phyloP scores from a whole-genome alignment of 2,113 vertebrate species.

The Malurus alboscapulatus region DNA sequence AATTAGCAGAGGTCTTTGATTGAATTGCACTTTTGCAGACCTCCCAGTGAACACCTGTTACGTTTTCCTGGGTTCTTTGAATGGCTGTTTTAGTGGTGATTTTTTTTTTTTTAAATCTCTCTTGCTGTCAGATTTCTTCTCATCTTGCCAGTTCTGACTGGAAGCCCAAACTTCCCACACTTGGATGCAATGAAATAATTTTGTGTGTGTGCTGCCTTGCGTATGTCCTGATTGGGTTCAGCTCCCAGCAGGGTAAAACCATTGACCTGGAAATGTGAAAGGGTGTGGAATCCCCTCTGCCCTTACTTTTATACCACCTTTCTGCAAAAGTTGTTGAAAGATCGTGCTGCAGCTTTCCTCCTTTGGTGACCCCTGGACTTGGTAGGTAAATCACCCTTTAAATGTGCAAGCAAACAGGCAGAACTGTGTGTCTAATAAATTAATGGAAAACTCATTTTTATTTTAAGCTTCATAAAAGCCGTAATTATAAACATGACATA shows the following conservation, averaged over 20 bases:
- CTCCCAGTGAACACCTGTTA: neutral
- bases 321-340: neutral
- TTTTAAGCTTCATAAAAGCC: conserved; percentile 28
- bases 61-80: neutral
- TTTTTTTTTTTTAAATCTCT: neutral
- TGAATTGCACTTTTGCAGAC: neutral
- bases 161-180: neutral
- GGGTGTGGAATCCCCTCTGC: neutral
- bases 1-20: neutral
- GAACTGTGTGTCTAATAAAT: neutral
- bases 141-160: neutral
- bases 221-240: rapidly evolving
- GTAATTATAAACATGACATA: neutral
- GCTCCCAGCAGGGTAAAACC: neutral
- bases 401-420: neutral
- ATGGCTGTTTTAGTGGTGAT: neutral
- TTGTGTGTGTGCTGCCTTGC: neutral
- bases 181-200: neutral
- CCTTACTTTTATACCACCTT: neutral
- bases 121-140: neutral
- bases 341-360: neutral
- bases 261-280: neutral
- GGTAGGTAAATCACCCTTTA: neutral
- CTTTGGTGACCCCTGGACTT: rapidly evolving
- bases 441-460: conserved; percentile 55